Evolutionary conservation across 2,888 invertebrate species (phyloP).

Genomic region (Calameuta pallipes): DNA sequence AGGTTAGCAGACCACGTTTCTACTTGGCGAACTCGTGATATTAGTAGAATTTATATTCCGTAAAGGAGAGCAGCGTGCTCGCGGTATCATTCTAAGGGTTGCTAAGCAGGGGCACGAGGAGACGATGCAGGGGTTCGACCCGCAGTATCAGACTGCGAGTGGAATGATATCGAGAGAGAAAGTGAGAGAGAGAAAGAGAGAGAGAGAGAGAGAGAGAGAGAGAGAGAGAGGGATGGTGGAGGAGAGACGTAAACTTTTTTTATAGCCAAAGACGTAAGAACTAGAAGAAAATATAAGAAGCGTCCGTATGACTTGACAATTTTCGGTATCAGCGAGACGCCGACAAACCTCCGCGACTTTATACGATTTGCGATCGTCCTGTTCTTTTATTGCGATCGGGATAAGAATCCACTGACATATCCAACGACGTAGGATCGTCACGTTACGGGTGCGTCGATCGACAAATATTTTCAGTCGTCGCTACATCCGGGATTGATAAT

Average conservation of each 20-base stretch:
- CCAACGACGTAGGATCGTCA: neutral
- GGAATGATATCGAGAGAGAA: neutral
- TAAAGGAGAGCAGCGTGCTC: neutral
- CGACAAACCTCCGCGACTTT: neutral
- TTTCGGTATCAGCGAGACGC: slow-evolving; percentile 1
- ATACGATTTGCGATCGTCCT: slow-evolving; percentile 1
- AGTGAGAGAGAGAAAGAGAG: neutral
- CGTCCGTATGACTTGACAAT: slow-evolving; percentile 15
- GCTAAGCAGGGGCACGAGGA: neutral
- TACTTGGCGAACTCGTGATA: neutral
- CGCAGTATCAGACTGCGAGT: neutral
- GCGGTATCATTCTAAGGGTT: neutral
- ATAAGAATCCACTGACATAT: slow-evolving; percentile 13
- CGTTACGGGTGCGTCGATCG: neutral
- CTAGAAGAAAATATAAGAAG: neutral
- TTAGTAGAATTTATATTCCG: neutral
- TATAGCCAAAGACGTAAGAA: neutral
- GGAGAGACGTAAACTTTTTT: neutral
- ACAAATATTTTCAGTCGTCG: slow-evolving; percentile 16
- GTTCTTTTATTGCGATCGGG: slow-evolving; percentile 22
- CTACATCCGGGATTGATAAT: slow-evolving; percentile 19
- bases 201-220: no score
- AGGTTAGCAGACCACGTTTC: neutral
- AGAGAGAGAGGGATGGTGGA: neutral
- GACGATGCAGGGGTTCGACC: neutral